phyloP scores from a whole-genome alignment of 1,140 invertebrate genomes.

The Sycophaga agraensis region DNA sequence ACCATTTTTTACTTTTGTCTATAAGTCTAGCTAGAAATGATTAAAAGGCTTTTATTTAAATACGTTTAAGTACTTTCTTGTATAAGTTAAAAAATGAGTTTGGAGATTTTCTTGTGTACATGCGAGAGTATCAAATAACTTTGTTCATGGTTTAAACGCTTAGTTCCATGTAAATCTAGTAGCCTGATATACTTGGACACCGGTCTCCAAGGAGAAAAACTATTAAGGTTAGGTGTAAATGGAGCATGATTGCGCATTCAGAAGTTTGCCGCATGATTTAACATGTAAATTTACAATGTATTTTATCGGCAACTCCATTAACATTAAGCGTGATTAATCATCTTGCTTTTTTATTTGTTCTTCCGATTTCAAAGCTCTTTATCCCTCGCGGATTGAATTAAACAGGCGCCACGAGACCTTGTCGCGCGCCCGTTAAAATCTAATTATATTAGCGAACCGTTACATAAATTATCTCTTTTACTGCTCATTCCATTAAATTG shows the following conservation, averaged over 20 bases:
- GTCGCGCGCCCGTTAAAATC: too few relatives aligned
- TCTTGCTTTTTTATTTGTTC: background rate
- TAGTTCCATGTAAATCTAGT: slow-evolving; percentile 9
- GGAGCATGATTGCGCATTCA: background rate
- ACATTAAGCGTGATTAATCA: background rate
- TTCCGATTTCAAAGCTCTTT: too few relatives aligned
- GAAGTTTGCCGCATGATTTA: slow-evolving; percentile 10
- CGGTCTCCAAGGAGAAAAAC: slow-evolving; percentile 6
- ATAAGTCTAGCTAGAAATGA: too few relatives aligned
- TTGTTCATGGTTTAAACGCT: background rate
- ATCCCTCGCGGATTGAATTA: too few relatives aligned
- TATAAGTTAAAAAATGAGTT: too few relatives aligned
- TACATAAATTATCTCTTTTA: too few relatives aligned
- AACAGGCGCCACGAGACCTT: too few relatives aligned
- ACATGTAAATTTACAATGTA: background rate
- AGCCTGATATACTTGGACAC: background rate
- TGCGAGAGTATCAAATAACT: slow-evolving; percentile 2
- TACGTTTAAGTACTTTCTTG: too few relatives aligned
- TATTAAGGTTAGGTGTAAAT: background rate
- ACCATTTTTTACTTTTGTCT: too few relatives aligned
- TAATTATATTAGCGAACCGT: too few relatives aligned
- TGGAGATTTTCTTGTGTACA: background rate
- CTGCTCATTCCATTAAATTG: too few relatives aligned
- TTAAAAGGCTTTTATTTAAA: too few relatives aligned
- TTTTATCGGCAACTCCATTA: slow-evolving; percentile 2